Evolutionary conservation across 2,113 vertebrate genomes (phyloP).

Genomic region (Aegotheles bennettii): DNA sequence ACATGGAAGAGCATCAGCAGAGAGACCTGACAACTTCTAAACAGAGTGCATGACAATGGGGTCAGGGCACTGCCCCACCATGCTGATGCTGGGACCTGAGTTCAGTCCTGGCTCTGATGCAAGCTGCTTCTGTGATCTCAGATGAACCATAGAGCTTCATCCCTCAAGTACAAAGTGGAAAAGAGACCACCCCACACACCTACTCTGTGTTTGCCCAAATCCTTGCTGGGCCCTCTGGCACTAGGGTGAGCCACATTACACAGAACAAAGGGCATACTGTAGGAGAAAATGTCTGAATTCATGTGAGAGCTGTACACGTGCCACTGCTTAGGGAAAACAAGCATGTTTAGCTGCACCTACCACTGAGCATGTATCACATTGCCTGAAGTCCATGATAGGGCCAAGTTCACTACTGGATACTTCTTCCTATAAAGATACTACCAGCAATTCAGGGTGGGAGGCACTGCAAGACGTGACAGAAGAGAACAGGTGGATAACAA

Average conservation of each 20-base stretch:
- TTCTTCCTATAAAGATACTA: neutral
- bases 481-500: neutral
- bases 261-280: neutral
- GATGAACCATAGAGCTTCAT: neutral
- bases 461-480: neutral
- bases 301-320: neutral
- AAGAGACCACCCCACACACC: neutral
- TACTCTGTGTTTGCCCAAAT: neutral
- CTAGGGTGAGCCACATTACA: neutral
- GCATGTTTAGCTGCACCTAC: neutral
- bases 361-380: accelerated
- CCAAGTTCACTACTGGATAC: neutral
- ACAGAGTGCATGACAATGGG: neutral
- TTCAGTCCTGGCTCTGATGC: neutral
- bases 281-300: neutral
- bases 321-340: neutral
- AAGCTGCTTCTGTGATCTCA: neutral
- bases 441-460: neutral
- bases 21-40: neutral
- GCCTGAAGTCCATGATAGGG: neutral
- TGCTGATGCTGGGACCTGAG: neutral
- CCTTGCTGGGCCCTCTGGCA: neutral
- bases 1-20: neutral
- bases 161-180: neutral
- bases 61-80: neutral